Percentiles rank a stretch among this genome's conserved stretches.
Conservation (phyloP, 2,113 vertebrate genomes). For the Caranx melampygus region DNA sequence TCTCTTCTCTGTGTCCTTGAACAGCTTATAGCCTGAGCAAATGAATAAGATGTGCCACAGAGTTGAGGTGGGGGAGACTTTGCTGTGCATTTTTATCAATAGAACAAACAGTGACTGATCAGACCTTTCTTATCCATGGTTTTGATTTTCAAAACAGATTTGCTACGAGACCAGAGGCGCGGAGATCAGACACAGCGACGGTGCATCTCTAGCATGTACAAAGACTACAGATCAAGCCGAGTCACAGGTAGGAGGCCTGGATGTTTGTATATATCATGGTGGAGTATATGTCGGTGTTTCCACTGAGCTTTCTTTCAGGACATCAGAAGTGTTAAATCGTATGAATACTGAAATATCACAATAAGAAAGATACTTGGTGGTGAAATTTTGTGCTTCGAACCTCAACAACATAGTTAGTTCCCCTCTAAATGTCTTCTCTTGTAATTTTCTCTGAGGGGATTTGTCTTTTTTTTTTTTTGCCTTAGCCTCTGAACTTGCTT, state of each 20-base stretch:
- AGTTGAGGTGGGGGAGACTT: slow-evolving; percentile 7
- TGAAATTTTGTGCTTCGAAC: slow-evolving; percentile 26
- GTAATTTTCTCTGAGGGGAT: slow-evolving; percentile 17
- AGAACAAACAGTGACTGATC: slow-evolving; percentile 46
- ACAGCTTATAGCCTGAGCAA: slow-evolving; percentile 30
- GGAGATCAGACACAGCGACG: slow-evolving; percentile 33
- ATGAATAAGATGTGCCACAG: slow-evolving; percentile 8
- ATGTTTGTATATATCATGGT: not conserved
- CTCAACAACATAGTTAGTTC: slow-evolving; percentile 31
- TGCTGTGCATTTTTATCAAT: slow-evolving; percentile 24
- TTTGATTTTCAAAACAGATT: slow-evolving; percentile 65
- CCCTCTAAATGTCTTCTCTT: slow-evolving; percentile 30
- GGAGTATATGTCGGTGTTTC: not conserved
- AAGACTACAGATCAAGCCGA: slow-evolving; percentile 78
- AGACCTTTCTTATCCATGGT: slow-evolving; percentile 43
- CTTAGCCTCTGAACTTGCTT: not conserved
- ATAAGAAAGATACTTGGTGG: slow-evolving; percentile 22
- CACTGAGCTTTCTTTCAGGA: not conserved
- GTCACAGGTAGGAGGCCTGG: slow-evolving; percentile 76
- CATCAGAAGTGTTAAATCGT: not conserved
- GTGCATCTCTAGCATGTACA: slow-evolving; percentile 77
- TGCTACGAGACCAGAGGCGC: slow-evolving; percentile 35
- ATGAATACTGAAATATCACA: slow-evolving; percentile 1
- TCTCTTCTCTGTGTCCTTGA: slow-evolving; percentile 57
- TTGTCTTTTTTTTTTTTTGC: not conserved